Evolutionary conservation across 2,888 invertebrate genomes (phyloP), one percentile per base, ranked within the genome.

Genomic region (Cryptocephalus moraei): DNA sequence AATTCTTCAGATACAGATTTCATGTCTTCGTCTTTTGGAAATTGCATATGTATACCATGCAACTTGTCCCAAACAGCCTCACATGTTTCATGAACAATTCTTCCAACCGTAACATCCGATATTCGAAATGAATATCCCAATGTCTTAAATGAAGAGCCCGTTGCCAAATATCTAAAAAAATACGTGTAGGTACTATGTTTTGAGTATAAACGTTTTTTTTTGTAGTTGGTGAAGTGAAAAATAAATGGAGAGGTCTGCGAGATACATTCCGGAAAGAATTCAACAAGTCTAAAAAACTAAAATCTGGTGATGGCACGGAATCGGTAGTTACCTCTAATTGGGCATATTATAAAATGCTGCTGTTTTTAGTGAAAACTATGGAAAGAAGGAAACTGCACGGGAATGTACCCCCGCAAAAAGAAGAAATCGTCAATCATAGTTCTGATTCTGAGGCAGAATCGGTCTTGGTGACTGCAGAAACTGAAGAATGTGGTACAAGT

Each of bases 231-330:
- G 41, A 41, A 40, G 33, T 32, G 14, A 41, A 46, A 43, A 49
- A 47, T 31, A 47, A 49, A 41, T 49, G 41, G 44, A 13, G 39
- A 14, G 49, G 47, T 8, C 44, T 49, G n/a, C 1, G 44, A 32
- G 45, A 50, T 31, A 34, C 38, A 36, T 50, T 47, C 36, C 47
- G 45, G 42, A 47, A 39, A 13, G 50, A 47, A 39, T 47, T 38
- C 39, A 50, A 45, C 8, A 47, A 47, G 39, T 43, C 38, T 2
- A 45, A 41, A 45, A 43, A 40, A 22, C 31, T 33, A 8, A 48
- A 48, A 39, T 39, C 39, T 45, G 50, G 45, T 43, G 41, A 48
- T 41, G 50, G 40, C 9, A 47, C 45, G 13, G 33, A 4, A 32
- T 43, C 42, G 22, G 47, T 39, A 33, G 38, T 40, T 42, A 33